Conservation (phyloP, 1,140 invertebrate genomes). For the Octopus bimaculoides region DNA sequence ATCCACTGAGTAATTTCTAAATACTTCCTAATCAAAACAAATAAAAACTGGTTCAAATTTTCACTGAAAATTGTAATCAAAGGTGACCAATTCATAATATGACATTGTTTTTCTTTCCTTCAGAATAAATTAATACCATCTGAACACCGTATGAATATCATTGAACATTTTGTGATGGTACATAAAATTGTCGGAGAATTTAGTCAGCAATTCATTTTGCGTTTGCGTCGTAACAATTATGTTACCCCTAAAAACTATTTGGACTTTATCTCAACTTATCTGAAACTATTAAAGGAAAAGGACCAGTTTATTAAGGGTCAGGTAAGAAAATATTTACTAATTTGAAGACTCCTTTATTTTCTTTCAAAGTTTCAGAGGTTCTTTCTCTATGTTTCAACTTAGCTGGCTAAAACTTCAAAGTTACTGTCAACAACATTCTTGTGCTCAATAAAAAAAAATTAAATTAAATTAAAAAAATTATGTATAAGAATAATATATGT, state of each 20-base stretch:
- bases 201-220: constrained; percentile 70
- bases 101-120: constrained; percentile 16
- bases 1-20: too few species aligned
- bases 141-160: constrained; percentile 66
- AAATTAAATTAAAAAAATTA: neutral
- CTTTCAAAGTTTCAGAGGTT: too few species aligned
- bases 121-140: constrained; percentile 64
- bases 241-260: constrained; percentile 88
- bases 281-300: constrained; percentile 71
- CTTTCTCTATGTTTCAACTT: too few species aligned
- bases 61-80: too few species aligned
- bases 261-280: constrained; percentile 78
- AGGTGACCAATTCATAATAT: too few species aligned
- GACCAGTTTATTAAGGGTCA: constrained; percentile 67
- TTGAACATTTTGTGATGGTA: constrained; percentile 80
- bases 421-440: neutral
- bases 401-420: too few species aligned
- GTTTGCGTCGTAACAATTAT: constrained; percentile 75
- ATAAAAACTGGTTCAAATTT: too few species aligned
- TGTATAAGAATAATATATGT: neutral
- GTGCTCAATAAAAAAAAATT: neutral
- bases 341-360: too few species aligned
- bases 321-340: constrained; percentile 48
- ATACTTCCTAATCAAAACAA: too few species aligned
- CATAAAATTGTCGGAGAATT: constrained; percentile 73